phyloP scores from a whole-genome alignment of 2,888 invertebrate genomes.

The Balanococcus diminutus region DNA sequence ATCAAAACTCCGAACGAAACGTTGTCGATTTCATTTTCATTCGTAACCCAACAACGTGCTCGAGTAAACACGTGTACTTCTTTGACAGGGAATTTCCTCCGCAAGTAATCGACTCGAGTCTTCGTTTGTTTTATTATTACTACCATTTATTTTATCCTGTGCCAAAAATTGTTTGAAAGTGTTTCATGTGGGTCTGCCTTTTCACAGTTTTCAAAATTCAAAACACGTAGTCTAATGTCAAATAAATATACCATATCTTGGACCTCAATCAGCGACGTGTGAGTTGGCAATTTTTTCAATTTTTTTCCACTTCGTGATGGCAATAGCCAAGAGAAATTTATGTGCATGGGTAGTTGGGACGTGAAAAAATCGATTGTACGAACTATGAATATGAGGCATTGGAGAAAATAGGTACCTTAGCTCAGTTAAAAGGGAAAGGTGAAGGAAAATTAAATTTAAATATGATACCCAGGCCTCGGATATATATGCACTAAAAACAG shows the following conservation, averaged over 20 bases:
- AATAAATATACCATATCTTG: neutral
- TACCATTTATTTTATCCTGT: neutral
- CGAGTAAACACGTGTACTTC: neutral
- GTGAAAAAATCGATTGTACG: neutral
- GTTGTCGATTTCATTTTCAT: neutral
- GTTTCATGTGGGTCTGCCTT: neutral
- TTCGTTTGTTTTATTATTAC: neutral
- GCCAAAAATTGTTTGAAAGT: neutral
- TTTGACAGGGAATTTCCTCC: neutral
- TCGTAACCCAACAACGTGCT: neutral
- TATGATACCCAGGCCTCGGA: no score
- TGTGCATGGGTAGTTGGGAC: neutral
- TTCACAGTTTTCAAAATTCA: neutral
- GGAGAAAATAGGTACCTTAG: no score
- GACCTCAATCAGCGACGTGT: neutral
- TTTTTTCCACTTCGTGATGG: neutral
- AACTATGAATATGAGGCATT: no score
- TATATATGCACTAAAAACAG: no score
- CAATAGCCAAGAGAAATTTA: neutral
- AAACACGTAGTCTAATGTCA: neutral
- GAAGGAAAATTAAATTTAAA: no score
- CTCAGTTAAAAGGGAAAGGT: no score
- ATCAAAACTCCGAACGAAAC: neutral
- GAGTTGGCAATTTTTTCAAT: neutral
- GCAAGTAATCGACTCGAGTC: neutral